These are phyloP conservation scores for Chiloscyllium plagiosum DNA, from an alignment of 2,113 vertebrate genomes.

Conservation along the genomic window DNA sequence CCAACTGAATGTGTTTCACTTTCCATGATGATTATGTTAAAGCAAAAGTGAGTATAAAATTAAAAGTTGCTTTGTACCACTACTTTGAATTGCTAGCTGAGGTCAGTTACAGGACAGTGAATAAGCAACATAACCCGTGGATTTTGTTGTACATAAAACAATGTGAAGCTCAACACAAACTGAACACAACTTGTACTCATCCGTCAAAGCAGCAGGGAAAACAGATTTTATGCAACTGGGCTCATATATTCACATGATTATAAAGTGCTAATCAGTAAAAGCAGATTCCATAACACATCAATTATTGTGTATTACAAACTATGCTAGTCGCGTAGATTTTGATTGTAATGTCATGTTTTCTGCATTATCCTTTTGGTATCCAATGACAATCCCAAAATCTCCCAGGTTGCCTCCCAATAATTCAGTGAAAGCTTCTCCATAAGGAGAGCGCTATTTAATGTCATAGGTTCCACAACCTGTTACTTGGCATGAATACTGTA, in stretches of 20 bases:
- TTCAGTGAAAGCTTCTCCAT: neutral
- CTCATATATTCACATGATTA: neutral
- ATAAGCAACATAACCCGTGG: neutral
- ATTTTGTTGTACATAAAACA: conserved; percentile 21
- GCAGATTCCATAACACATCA: neutral
- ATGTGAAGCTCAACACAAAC: conserved; percentile 14
- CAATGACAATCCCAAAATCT: neutral
- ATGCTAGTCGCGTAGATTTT: neutral
- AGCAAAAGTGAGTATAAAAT: conserved; percentile 1
- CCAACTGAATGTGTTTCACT: neutral
- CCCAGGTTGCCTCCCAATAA: neutral
- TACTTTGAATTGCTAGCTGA: neutral
- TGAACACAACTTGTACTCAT: neutral
- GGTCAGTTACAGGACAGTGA: conserved; percentile 24
- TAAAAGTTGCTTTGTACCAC: neutral
- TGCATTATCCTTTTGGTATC: neutral
- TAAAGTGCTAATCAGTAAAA: neutral
- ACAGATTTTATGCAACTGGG: neutral
- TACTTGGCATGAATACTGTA: conserved; percentile 19
- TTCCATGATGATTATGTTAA: neutral
- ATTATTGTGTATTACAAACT: neutral
- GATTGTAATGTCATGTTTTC: neutral
- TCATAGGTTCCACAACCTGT: neutral
- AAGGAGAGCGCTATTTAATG: neutral
- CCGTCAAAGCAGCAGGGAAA: neutral